Percentiles rank a stretch among this genome's conserved stretches.
Evolutionary conservation across 1,140 invertebrate species (phyloP).

Genomic region (Sitodiplosis mosellana): DNA sequence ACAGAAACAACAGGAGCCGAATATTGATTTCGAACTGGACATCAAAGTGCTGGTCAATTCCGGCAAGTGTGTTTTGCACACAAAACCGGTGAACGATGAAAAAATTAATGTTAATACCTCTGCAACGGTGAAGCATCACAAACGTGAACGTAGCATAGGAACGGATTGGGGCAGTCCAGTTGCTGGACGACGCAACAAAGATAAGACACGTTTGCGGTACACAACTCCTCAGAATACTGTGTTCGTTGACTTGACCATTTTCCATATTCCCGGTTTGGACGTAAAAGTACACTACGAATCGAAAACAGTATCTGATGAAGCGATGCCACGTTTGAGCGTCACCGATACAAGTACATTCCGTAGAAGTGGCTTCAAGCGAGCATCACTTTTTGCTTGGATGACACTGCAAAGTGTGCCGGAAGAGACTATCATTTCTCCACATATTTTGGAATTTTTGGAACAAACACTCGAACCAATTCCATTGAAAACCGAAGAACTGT

Average conservation of each 20-base stretch:
- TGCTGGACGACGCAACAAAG: constrained; percentile 27
- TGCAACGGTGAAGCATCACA: constrained; percentile 15
- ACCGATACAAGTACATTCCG: constrained; percentile 16
- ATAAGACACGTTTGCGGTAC: constrained; percentile 25
- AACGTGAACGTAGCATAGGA: constrained; percentile 21
- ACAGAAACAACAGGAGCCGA: constrained; percentile 53
- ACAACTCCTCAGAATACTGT: constrained; percentile 24
- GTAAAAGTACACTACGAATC: constrained; percentile 87
- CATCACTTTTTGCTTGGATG: constrained; percentile 87
- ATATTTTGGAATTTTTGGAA: constrained; percentile 86
- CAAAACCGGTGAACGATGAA: constrained; percentile 66
- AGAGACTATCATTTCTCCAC: constrained; percentile 86
- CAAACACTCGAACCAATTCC: constrained; percentile 88
- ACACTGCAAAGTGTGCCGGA: constrained; percentile 90
- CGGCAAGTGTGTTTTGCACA: constrained; percentile 86
- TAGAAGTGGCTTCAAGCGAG: constrained; percentile 65
- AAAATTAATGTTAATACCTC: constrained; percentile 34
- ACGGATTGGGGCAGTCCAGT: constrained; percentile 30
- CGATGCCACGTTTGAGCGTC: constrained; percentile 16
- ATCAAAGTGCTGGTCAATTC: constrained; percentile 93
- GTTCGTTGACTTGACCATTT: constrained; percentile 69
- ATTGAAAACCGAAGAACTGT: constrained; percentile 30
- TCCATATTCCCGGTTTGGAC: constrained; percentile 86
- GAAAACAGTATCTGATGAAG: constrained; percentile 47
- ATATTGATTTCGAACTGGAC: constrained; percentile 90